Conservation (phyloP, 2,113 vertebrate species). For the Pachypanchax playfairii region DNA sequence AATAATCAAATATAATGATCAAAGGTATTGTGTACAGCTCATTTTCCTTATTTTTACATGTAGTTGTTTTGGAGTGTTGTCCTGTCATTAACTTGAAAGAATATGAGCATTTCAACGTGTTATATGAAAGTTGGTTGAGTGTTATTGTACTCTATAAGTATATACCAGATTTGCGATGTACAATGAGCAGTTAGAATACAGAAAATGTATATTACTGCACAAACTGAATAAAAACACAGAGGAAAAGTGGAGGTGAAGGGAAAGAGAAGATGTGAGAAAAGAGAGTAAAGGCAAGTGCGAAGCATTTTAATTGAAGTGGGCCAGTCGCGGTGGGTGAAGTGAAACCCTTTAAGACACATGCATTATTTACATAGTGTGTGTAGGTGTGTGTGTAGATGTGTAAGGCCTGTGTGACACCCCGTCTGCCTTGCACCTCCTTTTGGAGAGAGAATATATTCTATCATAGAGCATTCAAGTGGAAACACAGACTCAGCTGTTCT, state of each 20-base stretch:
- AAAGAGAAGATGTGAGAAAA: not conserved
- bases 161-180: no score
- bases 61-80: no score
- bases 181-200: not conserved
- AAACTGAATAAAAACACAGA: slow-evolving; percentile 8
- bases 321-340: slow-evolving; percentile 62
- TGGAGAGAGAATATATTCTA: slow-evolving; percentile 65
- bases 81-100: no score
- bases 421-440: slow-evolving; percentile 69
- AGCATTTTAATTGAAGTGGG: slow-evolving; percentile 78
- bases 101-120: no score
- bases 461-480: slow-evolving; percentile 65
- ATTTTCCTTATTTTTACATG: no score
- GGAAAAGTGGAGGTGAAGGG: not conserved
- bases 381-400: slow-evolving; percentile 30
- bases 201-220: slow-evolving; percentile 6
- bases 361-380: slow-evolving; percentile 76
- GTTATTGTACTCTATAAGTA: no score
- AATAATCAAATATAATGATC: no score
- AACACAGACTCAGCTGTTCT: slow-evolving; percentile 52
- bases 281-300: slow-evolving; percentile 47
- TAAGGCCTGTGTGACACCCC: slow-evolving; percentile 30
- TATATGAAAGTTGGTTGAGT: no score
- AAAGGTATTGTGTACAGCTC: no score
- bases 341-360: slow-evolving; percentile 80